Conservation (phyloP, 2,797 vertebrate genomes). For the Acanthurus tractus region DNA sequence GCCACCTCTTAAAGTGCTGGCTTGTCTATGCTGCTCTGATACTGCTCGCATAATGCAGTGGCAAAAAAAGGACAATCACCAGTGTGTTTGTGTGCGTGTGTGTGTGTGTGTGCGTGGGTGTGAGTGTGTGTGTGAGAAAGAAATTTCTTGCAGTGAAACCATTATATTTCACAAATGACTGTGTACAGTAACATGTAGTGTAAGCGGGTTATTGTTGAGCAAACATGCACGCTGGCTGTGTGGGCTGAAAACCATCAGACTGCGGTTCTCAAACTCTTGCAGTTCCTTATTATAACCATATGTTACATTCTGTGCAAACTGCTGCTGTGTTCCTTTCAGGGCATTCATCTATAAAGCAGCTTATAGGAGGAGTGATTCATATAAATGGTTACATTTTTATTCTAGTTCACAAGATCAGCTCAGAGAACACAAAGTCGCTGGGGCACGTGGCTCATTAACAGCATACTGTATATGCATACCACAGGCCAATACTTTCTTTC, state of each 20-base stretch:
- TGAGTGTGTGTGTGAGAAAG: no score
- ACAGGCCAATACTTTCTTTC: neutral
- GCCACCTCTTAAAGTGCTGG: slow-evolving; percentile 21
- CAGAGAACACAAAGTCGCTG: neutral
- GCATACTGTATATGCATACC: neutral
- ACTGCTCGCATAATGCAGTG: slow-evolving; percentile 20
- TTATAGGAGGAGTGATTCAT: neutral
- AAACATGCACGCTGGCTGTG: neutral
- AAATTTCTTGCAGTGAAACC: neutral
- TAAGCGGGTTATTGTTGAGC: slow-evolving; percentile 8
- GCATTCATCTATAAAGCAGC: neutral
- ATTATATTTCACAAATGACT: neutral
- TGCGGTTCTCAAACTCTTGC: neutral
- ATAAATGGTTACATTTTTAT: neutral
- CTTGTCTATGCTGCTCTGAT: slow-evolving; percentile 15
- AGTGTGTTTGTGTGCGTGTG: neutral
- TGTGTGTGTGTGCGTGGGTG: neutral
- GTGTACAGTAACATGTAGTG: neutral
- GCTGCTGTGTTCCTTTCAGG: neutral
- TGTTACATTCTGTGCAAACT: neutral
- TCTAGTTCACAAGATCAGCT: neutral
- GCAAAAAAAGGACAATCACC: neutral
- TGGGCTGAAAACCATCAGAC: neutral
- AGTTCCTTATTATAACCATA: neutral
- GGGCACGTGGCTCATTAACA: neutral